These are phyloP conservation scores for Irena cyanogastra DNA, from an alignment of 2,113 vertebrate genomes.

Conservation along the genomic window DNA sequence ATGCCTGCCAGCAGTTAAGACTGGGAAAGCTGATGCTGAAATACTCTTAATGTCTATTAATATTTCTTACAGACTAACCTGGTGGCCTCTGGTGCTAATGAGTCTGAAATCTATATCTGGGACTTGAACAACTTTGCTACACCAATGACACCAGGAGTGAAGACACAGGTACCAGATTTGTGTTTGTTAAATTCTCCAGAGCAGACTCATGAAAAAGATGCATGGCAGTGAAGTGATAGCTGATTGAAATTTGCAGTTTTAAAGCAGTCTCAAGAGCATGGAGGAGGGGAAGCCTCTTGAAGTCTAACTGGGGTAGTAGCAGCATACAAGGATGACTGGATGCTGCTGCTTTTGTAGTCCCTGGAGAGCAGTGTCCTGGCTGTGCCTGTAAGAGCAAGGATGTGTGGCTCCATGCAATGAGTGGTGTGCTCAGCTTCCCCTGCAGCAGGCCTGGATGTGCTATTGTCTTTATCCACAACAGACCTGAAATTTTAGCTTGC, in stretches of 20 bases:
- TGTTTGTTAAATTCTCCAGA: background rate
- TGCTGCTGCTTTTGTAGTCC: background rate
- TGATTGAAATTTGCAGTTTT: background rate
- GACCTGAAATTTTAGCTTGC: background rate
- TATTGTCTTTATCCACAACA: background rate
- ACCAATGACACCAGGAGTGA: constrained; percentile 95
- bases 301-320: background rate
- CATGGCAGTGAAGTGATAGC: background rate
- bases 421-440: background rate
- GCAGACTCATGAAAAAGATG: background rate
- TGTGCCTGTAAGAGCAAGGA: background rate
- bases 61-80: constrained; percentile 83
- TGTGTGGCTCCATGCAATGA: accelerated
- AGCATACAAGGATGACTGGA: background rate
- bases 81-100: constrained; percentile 92
- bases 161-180: constrained; percentile 83
- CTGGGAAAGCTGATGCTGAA: background rate
- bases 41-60: background rate
- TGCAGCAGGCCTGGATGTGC: background rate
- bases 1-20: background rate
- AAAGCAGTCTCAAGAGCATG: background rate
- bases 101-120: constrained; percentile 99
- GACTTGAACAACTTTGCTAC: constrained; percentile 92
- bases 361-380: background rate
- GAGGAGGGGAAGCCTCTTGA: background rate